Evolutionary conservation across 1,140 invertebrate species (phyloP).

Genomic region (Tetraneura akinire): DNA sequence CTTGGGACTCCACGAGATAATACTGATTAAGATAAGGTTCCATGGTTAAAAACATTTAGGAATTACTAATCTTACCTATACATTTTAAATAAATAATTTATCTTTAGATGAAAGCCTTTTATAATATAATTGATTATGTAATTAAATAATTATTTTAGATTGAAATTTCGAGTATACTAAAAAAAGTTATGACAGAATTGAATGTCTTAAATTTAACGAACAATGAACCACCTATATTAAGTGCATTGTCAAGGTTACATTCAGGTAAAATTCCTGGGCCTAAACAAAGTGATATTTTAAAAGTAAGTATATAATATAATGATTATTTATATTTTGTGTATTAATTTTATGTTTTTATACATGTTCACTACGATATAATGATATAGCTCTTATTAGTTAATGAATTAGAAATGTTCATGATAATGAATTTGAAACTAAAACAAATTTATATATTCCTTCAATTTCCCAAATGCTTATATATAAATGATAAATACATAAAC

Average conservation of each 20-base stretch:
- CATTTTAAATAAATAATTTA: not conserved
- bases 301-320: conserved; percentile 53
- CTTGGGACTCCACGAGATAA: no score
- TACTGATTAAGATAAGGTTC: no score
- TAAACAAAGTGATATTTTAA: conserved; percentile 59
- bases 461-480: no score
- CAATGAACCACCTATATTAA: not conserved
- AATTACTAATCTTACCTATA: no score
- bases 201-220: conserved; percentile 21
- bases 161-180: not conserved
- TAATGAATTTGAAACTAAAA: no score
- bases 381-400: no score
- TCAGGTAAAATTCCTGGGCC: conserved; percentile 51
- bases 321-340: no score
- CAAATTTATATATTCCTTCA: no score
- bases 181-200: not conserved
- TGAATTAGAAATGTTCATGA: no score
- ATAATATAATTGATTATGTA: not conserved
- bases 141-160: conserved; percentile 7
- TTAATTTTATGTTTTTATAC: no score
- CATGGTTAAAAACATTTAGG: no score
- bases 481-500: no score
- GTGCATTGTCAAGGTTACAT: not conserved
- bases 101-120: not conserved
- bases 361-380: not conserved